Evolutionary conservation across 2,113 vertebrate species (phyloP).

Genomic region (Eonycteris spelaea): DNA sequence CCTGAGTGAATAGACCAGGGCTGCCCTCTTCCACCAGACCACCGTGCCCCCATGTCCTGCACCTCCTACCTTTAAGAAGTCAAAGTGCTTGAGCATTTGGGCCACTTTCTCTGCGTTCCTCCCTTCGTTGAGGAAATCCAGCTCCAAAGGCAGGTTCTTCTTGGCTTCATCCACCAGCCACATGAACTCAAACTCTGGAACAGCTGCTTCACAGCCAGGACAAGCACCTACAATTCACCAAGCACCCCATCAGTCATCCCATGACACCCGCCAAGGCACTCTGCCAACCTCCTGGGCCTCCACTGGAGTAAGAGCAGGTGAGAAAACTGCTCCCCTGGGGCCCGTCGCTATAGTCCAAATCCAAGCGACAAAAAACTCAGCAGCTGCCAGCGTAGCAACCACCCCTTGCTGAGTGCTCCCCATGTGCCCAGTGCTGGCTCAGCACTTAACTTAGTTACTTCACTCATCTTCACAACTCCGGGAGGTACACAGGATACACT

Average conservation of each 20-base stretch:
- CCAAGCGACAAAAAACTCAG: not conserved
- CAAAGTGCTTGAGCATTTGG: slow-evolving; percentile 88
- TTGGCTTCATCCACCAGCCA: slow-evolving; percentile 98
- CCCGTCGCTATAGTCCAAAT: not conserved
- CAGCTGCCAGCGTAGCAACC: not conserved
- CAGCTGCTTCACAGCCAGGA: slow-evolving; percentile 90
- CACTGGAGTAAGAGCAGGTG: not conserved
- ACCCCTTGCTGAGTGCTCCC: not conserved
- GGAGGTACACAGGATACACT: not conserved
- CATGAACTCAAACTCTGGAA: slow-evolving; percentile 97
- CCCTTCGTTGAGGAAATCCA: slow-evolving; percentile 97
- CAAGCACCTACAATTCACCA: slow-evolving; percentile 85
- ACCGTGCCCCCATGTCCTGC: fast-evolving
- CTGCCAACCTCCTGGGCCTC: not conserved
- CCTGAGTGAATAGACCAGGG: not conserved
- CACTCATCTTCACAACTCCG: not conserved
- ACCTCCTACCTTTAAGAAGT: slow-evolving; percentile 90
- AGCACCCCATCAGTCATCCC: not conserved
- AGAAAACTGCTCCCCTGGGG: not conserved
- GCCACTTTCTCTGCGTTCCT: slow-evolving; percentile 94
- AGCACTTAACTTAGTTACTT: not conserved
- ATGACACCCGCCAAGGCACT: not conserved
- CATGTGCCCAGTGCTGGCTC: not conserved
- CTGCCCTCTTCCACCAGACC: not conserved
- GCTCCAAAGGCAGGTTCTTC: slow-evolving; percentile 95